Conservation (phyloP, 2,797 vertebrate genomes). For the Cichlasoma orientale region DNA sequence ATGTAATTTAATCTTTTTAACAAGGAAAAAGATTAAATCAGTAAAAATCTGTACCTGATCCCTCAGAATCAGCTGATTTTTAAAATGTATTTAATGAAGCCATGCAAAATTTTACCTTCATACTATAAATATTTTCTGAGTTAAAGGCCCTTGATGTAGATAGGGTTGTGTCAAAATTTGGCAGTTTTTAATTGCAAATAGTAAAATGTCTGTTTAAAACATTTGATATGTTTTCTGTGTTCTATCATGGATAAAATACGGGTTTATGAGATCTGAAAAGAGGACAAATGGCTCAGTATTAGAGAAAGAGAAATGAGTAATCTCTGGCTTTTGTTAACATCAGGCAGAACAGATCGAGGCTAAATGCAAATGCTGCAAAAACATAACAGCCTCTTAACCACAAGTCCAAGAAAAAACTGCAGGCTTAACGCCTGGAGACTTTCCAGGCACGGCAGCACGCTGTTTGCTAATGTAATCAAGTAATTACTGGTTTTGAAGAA, state of each 20-base stretch:
- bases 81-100: too few species aligned
- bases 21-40: too few species aligned
- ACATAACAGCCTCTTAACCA: not conserved
- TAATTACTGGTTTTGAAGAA: not conserved
- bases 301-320: not conserved
- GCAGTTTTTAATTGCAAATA: too few species aligned
- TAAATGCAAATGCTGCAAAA: not conserved
- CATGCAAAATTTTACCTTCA: too few species aligned
- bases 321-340: not conserved
- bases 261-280: too few species aligned
- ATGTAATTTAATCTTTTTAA: too few species aligned
- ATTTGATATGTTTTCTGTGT: not conserved
- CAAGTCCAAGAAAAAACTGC: not conserved
- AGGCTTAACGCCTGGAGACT: not conserved
- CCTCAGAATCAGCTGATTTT: too few species aligned
- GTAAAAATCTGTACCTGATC: too few species aligned
- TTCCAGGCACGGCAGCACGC: not conserved
- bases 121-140: too few species aligned
- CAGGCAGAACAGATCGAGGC: not conserved
- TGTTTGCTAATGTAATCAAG: not conserved
- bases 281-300: not conserved
- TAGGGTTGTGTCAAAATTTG: too few species aligned
- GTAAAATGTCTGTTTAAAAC: not conserved
- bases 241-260: too few species aligned
- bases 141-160: too few species aligned